Evolutionary conservation across 2,888 invertebrate species (phyloP).

Genomic region (Diadegma fenestrale): DNA sequence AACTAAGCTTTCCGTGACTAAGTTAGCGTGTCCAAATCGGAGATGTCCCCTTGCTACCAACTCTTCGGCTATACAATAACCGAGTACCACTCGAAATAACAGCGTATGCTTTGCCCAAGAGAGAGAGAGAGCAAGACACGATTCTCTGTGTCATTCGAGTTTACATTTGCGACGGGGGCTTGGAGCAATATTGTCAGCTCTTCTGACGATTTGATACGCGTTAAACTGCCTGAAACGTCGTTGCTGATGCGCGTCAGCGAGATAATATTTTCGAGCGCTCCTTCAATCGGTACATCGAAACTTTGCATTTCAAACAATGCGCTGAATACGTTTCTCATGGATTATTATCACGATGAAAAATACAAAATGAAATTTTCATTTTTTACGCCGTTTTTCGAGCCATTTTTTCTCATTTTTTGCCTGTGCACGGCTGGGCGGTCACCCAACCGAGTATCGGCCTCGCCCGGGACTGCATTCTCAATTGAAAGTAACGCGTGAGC

Average conservation of each 20-base stretch:
- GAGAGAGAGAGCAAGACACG: constrained; percentile 33
- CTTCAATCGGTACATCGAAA: neutral
- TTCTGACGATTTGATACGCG: constrained; percentile 82
- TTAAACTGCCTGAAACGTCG: constrained; percentile 75
- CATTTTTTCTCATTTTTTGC: no score
- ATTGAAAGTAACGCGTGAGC: no score
- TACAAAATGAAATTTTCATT: no score
- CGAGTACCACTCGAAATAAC: constrained; percentile 71
- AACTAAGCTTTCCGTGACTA: constrained; percentile 80
- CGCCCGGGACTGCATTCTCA: no score
- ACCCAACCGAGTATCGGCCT: no score
- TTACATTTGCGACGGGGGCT: constrained; percentile 78
- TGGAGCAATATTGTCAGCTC: constrained; percentile 80
- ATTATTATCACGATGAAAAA: neutral
- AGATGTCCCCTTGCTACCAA: constrained; percentile 67
- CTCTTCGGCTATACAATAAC: constrained; percentile 79
- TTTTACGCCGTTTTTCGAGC: no score
- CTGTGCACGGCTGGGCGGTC: no score
- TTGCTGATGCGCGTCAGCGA: constrained; percentile 25
- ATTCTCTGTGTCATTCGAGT: constrained; percentile 77
- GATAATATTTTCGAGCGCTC: constrained; percentile 13
- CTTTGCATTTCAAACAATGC: neutral
- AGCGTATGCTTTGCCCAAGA: neutral
- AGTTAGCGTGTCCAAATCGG: constrained; percentile 80
- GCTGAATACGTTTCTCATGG: neutral